These are phyloP conservation scores for Macroramphosus scolopax DNA, from an alignment of 2,797 vertebrate genomes.

Conservation along the genomic window DNA sequence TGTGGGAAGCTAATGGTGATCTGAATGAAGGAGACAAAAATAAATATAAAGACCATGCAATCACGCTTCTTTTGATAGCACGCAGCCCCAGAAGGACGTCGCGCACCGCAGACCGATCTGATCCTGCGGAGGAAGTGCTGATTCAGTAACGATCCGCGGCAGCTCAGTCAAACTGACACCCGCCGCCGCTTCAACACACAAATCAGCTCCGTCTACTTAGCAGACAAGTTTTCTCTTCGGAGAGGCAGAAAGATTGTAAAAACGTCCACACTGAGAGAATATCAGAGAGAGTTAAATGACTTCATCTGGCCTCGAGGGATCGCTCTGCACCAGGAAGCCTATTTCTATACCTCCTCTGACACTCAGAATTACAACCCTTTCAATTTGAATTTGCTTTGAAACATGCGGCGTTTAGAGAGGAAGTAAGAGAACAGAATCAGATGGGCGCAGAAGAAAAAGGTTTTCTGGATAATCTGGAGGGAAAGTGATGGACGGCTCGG, in stretches of 20 bases:
- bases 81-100: constrained; percentile 11
- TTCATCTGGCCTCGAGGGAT: constrained; percentile 64
- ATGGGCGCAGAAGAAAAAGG: constrained; percentile 43
- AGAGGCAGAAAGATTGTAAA: constrained; percentile 15
- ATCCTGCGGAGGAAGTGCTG: constrained; percentile 7
- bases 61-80: too few species aligned
- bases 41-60: too few species aligned
- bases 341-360: constrained; percentile 51
- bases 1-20: too few species aligned
- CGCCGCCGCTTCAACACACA: constrained; percentile 38
- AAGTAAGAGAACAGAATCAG: constrained; percentile 34
- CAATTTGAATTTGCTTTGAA: constrained; percentile 64
- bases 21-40: too few species aligned
- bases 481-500: constrained; percentile 49
- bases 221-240: constrained; percentile 30
- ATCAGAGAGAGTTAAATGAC: constrained; percentile 65
- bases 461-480: constrained; percentile 52
- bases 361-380: constrained; percentile 58
- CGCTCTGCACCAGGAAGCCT: constrained; percentile 54
- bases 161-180: constrained; percentile 40
- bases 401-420: constrained; percentile 25
- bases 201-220: constrained; percentile 59
- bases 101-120: too few species aligned
- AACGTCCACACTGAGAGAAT: constrained; percentile 57
- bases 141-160: constrained; percentile 27